Percentiles rank a stretch among this genome's conserved stretches.
Conservation (phyloP, 2,888 invertebrate species). For the Mechanitis messenoides region DNA sequence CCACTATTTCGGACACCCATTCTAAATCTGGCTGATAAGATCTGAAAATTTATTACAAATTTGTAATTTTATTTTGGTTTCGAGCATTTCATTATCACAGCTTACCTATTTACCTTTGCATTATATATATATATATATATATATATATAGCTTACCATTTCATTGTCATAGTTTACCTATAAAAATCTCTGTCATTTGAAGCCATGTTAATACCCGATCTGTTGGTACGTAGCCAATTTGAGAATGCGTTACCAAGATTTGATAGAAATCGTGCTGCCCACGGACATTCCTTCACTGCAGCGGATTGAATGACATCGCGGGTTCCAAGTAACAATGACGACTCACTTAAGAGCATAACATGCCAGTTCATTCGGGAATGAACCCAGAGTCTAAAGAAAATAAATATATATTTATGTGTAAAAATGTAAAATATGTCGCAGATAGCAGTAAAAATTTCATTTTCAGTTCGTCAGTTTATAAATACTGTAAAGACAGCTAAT, state of each 20-base stretch:
- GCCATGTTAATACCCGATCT: conserved; percentile 38
- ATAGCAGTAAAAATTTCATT: too few relatives aligned
- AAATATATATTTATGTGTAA: background rate
- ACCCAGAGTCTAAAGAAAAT: conserved; percentile 52
- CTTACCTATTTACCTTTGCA: too few relatives aligned
- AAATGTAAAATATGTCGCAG: background rate
- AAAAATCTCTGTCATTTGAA: conserved; percentile 37
- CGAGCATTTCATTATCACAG: too few relatives aligned
- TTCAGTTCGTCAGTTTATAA: too few relatives aligned
- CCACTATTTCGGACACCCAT: conserved; percentile 52
- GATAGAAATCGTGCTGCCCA: conserved; percentile 55
- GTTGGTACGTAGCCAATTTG: conserved; percentile 46
- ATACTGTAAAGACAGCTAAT: too few relatives aligned
- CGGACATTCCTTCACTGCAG: conserved; percentile 54
- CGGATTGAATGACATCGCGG: conserved; percentile 49
- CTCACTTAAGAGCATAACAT: conserved; percentile 51
- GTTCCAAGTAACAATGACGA: conserved; percentile 50
- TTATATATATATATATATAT: too few relatives aligned
- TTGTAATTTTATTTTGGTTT: background rate
- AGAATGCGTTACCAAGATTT: conserved; percentile 47
- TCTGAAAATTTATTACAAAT: conserved; percentile 33
- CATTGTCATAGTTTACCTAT: conserved; percentile 21
- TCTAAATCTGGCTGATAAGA: conserved; percentile 60
- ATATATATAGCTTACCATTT: background rate
- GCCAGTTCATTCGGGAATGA: conserved; percentile 56